Conservation (phyloP, 2,888 invertebrate genomes). For the Lycaena phlaeas region DNA sequence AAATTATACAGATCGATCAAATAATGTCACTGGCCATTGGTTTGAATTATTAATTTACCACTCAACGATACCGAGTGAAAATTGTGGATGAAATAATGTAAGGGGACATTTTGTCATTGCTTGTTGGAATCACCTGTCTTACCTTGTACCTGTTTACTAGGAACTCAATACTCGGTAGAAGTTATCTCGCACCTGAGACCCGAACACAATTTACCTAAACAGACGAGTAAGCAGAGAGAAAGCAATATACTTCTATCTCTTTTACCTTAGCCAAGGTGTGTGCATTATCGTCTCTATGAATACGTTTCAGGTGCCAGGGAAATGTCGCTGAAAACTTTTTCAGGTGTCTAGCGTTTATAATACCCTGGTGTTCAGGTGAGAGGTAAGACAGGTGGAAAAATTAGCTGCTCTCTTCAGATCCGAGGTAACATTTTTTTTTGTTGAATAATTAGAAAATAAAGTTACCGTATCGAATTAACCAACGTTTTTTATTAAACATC, state of each 20-base stretch:
- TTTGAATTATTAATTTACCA: no score
- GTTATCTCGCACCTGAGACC: conserved; percentile 32
- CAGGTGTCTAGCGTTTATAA: conserved; percentile 41
- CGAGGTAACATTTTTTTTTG: neutral
- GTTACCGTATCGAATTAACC: neutral
- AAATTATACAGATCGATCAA: no score
- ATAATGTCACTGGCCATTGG: no score
- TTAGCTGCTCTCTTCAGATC: conserved; percentile 35
- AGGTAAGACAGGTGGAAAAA: conserved; percentile 60
- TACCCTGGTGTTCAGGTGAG: conserved; percentile 58
- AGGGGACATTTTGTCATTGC: no score
- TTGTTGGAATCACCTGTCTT: conserved; percentile 43
- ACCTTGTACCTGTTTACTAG: conserved; percentile 48
- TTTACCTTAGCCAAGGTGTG: neutral
- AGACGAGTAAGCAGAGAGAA: neutral
- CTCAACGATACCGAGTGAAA: no score
- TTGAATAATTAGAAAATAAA: neutral
- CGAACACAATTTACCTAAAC: no score
- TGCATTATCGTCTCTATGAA: neutral
- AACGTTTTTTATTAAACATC: neutral
- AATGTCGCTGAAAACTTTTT: conserved; percentile 22
- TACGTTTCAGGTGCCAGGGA: conserved; percentile 3
- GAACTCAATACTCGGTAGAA: conserved; percentile 34
- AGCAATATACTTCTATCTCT: neutral
- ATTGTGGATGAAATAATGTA: no score